These are phyloP conservation scores for Spatulosminthurus flaviceps DNA, from an alignment of 2,888 invertebrate species.

Conservation along the genomic window DNA sequence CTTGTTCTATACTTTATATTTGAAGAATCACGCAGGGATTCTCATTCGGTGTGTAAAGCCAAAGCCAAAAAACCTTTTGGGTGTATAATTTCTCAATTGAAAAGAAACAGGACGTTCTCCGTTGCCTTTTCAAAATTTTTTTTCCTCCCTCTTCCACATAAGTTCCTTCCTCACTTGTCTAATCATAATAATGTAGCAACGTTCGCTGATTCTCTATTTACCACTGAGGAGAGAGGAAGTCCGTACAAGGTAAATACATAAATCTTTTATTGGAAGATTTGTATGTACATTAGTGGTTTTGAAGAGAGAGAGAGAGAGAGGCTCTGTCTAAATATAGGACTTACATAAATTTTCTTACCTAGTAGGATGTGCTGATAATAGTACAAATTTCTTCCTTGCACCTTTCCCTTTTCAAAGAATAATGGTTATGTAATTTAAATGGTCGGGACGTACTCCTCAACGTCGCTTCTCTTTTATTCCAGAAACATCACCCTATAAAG, in stretches of 20 bases:
- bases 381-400: neutral
- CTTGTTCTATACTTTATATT: slow-evolving; percentile 44
- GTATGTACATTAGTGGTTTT: neutral
- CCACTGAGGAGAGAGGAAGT: too few species aligned
- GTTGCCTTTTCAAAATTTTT: slow-evolving; percentile 19
- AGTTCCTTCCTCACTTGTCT: neutral
- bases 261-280: slow-evolving; percentile 15
- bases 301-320: too few species aligned
- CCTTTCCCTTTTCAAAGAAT: neutral
- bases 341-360: too few species aligned
- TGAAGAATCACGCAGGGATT: slow-evolving; percentile 47
- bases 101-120: slow-evolving; percentile 42
- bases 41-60: slow-evolving; percentile 41
- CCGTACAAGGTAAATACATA: neutral
- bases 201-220: neutral
- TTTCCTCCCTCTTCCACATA: slow-evolving; percentile 5
- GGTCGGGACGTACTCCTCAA: neutral
- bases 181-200: neutral
- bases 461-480: slow-evolving; percentile 5
- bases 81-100: slow-evolving; percentile 44
- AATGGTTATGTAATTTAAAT: slow-evolving; percentile 14
- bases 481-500: neutral
- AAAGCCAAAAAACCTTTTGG: slow-evolving; percentile 34
- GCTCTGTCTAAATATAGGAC: too few species aligned
- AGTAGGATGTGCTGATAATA: too few species aligned